Conservation (phyloP, 1,140 invertebrate species). For the Calliphora vicina region DNA sequence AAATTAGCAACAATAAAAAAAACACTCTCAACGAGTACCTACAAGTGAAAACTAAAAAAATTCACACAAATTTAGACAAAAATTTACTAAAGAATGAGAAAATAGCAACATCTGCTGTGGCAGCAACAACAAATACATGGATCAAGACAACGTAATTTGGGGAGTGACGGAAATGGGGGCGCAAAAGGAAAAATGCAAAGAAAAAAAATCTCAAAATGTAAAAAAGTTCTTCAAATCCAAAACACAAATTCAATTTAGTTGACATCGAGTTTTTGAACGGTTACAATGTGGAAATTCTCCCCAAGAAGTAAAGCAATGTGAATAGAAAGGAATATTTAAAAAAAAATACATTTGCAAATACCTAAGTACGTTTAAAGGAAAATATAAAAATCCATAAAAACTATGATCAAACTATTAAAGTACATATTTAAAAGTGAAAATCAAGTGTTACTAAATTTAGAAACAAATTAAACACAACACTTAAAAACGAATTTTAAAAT, state of each 20-base stretch:
- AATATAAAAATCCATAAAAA: not conserved
- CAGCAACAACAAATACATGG: not conserved
- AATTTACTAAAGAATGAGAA: not conserved
- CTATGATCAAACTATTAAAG: no score
- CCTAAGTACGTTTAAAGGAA: not conserved
- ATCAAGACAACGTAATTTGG: not conserved
- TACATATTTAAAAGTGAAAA: no score
- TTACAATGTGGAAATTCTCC: not conserved
- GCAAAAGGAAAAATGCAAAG: not conserved
- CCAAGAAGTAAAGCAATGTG: not conserved
- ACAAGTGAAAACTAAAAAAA: not conserved
- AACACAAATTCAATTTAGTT: slow-evolving; percentile 8
- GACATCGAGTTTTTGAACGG: not conserved
- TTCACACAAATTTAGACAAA: slow-evolving; percentile 16
- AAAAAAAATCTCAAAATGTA: not conserved
- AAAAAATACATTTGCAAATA: not conserved
- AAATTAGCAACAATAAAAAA: slow-evolving; percentile 6
- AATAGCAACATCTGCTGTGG: not conserved
- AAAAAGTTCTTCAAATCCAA: not conserved
- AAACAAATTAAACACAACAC: not conserved
- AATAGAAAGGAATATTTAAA: not conserved
- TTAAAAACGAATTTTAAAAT: not conserved
- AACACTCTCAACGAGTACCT: not conserved
- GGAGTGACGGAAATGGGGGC: not conserved
- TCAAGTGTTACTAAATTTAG: not conserved